Conservation (phyloP, 2,113 vertebrate genomes). For the Toxostoma redivivum region DNA sequence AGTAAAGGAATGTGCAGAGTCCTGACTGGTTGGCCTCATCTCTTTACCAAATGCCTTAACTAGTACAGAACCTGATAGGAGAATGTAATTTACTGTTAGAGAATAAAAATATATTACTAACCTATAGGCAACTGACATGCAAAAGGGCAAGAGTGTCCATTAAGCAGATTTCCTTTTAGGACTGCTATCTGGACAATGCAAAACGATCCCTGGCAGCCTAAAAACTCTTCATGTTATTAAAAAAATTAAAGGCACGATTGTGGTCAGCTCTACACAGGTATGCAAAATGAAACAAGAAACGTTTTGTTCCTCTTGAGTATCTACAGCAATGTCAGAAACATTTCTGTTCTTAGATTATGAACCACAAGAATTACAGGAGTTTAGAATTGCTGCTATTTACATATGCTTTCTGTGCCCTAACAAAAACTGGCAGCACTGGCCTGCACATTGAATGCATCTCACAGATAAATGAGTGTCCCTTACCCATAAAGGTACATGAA, state of each 20-base stretch:
- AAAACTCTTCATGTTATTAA: neutral
- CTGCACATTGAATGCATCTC: neutral
- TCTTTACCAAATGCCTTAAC: neutral
- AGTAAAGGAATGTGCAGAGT: neutral
- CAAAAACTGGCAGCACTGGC: neutral
- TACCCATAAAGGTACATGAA: neutral
- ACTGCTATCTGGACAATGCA: neutral
- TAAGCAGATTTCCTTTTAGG: neutral
- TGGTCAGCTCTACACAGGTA: neutral
- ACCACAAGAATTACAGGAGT: neutral
- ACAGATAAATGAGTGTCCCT: neutral
- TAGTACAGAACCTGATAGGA: neutral
- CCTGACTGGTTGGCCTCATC: neutral
- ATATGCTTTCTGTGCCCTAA: neutral
- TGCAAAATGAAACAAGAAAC: neutral
- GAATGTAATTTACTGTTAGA: neutral
- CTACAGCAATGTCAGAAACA: neutral
- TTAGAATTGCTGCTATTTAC: neutral
- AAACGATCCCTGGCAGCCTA: neutral
- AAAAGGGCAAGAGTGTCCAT: neutral
- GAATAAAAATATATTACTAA: neutral
- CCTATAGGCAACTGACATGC: neutral
- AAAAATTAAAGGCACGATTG: neutral
- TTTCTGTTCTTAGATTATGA: neutral
- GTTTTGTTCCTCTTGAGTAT: neutral